These are phyloP conservation scores for Nipponia nippon DNA, from an alignment of 2,113 vertebrate genomes.

Conservation along the genomic window DNA sequence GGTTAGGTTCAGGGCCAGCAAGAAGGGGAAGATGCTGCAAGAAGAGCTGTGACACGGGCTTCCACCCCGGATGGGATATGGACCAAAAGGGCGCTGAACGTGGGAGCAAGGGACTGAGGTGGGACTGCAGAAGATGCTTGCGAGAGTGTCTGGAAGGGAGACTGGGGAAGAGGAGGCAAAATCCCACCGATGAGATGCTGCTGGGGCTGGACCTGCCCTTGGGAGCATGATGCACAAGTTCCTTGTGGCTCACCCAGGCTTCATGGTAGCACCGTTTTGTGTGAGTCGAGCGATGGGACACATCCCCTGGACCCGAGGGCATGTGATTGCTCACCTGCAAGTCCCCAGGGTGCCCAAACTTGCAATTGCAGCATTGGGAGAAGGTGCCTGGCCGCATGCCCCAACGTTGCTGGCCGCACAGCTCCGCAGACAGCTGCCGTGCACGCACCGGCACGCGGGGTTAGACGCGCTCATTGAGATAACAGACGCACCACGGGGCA, in stretches of 20 bases:
- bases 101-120: not conserved
- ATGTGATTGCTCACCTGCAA: not conserved
- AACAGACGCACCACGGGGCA: fast-evolving
- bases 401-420: fast-evolving
- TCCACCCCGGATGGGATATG: not conserved
- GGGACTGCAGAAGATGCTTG: not conserved
- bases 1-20: not conserved
- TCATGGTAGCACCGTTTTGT: not conserved
- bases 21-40: not conserved
- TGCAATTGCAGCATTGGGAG: not conserved
- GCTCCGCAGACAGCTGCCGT: not conserved
- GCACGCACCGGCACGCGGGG: fast-evolving
- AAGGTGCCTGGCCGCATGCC: not conserved
- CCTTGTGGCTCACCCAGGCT: not conserved
- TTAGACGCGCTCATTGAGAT: not conserved
- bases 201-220: not conserved
- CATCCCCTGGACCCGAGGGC: not conserved
- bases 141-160: fast-evolving
- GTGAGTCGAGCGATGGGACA: not conserved
- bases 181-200: not conserved
- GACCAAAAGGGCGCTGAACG: not conserved
- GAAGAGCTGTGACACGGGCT: not conserved
- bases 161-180: not conserved
- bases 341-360: not conserved
- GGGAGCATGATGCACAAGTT: not conserved